Conservation (phyloP, 2,888 invertebrate genomes). For the Smittia sp. region DNA sequence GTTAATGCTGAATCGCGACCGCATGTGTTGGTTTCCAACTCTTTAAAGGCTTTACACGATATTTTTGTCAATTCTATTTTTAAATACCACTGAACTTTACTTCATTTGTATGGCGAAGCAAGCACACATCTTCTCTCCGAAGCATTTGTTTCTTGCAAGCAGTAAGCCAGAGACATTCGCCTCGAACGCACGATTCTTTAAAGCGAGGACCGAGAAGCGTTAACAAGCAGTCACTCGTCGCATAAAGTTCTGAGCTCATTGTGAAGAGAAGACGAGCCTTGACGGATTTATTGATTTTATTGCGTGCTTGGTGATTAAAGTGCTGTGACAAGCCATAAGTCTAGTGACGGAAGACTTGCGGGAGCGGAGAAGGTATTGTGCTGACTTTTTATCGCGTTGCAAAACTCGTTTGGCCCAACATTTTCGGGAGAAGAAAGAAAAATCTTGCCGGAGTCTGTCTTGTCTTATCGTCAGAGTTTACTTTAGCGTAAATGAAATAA, state of each 20-base stretch:
- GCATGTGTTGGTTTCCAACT: constrained; percentile 16
- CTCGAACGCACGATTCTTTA: neutral
- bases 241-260: neutral
- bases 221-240: neutral
- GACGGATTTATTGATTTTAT: neutral
- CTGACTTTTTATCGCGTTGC: too few species aligned
- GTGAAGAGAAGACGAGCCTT: neutral
- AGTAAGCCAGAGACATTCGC: constrained; percentile 3
- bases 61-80: constrained; percentile 9
- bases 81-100: neutral
- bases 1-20: constrained; percentile 28
- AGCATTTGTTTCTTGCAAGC: constrained; percentile 6
- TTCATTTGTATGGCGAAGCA: neutral
- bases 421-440: too few species aligned
- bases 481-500: too few species aligned
- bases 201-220: neutral
- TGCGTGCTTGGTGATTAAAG: constrained; percentile 3
- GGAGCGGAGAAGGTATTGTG: too few species aligned
- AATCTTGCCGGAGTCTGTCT: too few species aligned
- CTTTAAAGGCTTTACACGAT: neutral
- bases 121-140: neutral
- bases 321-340: neutral
- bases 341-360: too few species aligned
- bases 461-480: too few species aligned
- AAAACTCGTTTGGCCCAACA: too few species aligned